These are phyloP conservation scores for Drosophila parvula DNA, from an alignment of 1,140 invertebrate species.

Conservation along the genomic window DNA sequence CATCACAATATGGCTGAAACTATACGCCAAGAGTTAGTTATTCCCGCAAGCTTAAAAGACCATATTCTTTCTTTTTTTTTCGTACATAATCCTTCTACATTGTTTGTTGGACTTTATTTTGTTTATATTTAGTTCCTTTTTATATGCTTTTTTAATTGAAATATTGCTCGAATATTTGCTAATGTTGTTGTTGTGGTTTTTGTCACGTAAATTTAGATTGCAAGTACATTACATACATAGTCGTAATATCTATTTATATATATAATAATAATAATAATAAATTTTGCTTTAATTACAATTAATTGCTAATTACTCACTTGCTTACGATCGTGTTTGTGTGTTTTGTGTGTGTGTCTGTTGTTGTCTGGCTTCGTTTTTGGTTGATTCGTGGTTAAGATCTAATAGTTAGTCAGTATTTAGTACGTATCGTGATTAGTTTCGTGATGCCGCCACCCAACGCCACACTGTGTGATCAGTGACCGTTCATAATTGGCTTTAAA, in stretches of 20 bases:
- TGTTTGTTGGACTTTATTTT: conserved; percentile 75
- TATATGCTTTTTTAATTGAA: conserved; percentile 67
- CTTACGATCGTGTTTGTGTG: conserved; percentile 43
- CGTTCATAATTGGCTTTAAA: conserved; percentile 6
- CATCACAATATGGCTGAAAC: not conserved
- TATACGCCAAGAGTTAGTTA: not conserved
- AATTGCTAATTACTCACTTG: conserved; percentile 75
- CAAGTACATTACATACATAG: conserved; percentile 63
- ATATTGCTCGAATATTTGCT: conserved; percentile 73
- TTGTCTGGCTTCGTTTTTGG: conserved; percentile 54
- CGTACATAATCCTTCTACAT: conserved; percentile 72
- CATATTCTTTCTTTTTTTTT: conserved; percentile 25
- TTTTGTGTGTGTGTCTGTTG: conserved; percentile 15
- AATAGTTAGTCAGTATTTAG: conserved; percentile 69
- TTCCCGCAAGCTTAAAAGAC: conserved; percentile 17
- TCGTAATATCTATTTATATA: conserved; percentile 51
- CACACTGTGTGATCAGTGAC: conserved; percentile 2
- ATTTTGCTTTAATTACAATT: conserved; percentile 69
- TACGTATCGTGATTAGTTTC: conserved; percentile 69
- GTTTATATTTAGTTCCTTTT: conserved; percentile 52
- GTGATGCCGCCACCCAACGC: conserved; percentile 11
- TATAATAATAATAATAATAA: conserved; percentile 42
- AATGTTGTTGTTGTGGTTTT: conserved; percentile 10
- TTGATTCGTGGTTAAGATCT: conserved; percentile 60
- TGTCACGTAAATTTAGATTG: conserved; percentile 61